Conservation (phyloP, 2,113 vertebrate species). For the Epinephelus fuscoguttatus region DNA sequence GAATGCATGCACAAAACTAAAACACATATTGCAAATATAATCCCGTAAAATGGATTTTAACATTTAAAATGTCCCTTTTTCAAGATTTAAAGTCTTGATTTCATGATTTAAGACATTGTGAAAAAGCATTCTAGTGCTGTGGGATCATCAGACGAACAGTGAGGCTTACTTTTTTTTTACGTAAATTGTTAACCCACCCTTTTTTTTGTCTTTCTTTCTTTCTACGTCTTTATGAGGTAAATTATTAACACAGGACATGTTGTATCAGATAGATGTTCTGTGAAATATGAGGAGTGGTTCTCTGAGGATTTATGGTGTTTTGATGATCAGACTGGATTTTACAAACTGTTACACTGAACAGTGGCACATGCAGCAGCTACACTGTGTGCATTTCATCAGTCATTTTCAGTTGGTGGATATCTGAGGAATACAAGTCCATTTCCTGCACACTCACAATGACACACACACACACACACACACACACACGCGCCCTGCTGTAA, state of each 20-base stretch:
- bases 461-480: neutral
- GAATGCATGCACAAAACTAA: neutral
- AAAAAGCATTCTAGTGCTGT: neutral
- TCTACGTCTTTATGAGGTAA: neutral
- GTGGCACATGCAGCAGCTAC: too few relatives aligned
- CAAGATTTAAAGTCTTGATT: too few relatives aligned
- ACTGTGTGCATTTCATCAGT: neutral
- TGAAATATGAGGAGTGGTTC: neutral
- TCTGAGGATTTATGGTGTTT: neutral
- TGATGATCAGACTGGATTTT: neutral
- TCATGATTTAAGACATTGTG: neutral
- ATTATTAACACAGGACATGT: neutral
- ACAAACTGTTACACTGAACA: neutral
- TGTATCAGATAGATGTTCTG: neutral
- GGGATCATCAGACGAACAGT: neutral
- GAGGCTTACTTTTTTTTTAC: too few relatives aligned
- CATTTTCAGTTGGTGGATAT: neutral
- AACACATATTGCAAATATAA: neutral
- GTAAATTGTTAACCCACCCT: neutral
- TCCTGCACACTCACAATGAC: too few relatives aligned
- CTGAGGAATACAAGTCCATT: neutral
- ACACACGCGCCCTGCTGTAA: neutral
- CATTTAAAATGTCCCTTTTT: neutral
- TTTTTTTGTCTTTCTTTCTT: neutral
- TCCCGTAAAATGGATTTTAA: too few relatives aligned